Percentiles rank a stretch among this genome's conserved stretches.
Conservation (phyloP, 35 echinoderm and acorn worm species). For the Stichopus chloronotus region DNA sequence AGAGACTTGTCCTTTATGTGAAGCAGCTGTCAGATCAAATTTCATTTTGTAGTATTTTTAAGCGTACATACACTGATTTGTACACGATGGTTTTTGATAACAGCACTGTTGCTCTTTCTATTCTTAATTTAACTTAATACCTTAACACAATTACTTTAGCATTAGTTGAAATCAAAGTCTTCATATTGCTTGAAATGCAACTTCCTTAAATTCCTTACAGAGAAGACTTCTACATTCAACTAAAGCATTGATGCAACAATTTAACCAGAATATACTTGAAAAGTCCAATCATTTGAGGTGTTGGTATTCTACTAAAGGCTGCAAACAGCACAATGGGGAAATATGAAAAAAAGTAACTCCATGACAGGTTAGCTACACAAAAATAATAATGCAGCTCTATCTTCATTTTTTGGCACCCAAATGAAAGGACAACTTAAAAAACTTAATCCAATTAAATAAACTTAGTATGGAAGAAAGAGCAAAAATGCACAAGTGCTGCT, state of each 20-base stretch:
- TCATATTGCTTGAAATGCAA: background rate
- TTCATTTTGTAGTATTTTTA: background rate
- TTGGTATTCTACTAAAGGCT: background rate
- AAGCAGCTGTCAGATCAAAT: slow-evolving; percentile 37
- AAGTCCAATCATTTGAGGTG: slow-evolving; percentile 35
- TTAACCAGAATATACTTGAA: background rate
- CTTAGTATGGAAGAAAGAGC: slow-evolving; percentile 1
- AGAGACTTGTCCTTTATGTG: slow-evolving; percentile 4
- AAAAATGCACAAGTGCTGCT: slow-evolving; percentile 13
- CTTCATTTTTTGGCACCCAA: background rate
- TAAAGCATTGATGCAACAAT: slow-evolving; percentile 1
- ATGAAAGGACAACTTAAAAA: background rate
- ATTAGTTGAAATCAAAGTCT: slow-evolving; percentile 39
- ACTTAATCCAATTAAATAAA: background rate
- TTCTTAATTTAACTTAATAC: background rate
- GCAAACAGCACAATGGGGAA: background rate
- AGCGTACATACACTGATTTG: background rate
- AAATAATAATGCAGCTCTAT: background rate
- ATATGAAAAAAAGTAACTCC: background rate
- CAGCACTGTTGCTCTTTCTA: slow-evolving; percentile 23
- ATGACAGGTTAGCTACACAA: background rate
- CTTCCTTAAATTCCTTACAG: background rate
- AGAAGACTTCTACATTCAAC: slow-evolving; percentile 52
- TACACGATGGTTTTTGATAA: background rate
- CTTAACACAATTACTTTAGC: background rate